Percentiles rank a stretch among this genome's conserved stretches.
phyloP scores from a whole-genome alignment of 1,140 invertebrate genomes.

The Drosophila repleta region DNA sequence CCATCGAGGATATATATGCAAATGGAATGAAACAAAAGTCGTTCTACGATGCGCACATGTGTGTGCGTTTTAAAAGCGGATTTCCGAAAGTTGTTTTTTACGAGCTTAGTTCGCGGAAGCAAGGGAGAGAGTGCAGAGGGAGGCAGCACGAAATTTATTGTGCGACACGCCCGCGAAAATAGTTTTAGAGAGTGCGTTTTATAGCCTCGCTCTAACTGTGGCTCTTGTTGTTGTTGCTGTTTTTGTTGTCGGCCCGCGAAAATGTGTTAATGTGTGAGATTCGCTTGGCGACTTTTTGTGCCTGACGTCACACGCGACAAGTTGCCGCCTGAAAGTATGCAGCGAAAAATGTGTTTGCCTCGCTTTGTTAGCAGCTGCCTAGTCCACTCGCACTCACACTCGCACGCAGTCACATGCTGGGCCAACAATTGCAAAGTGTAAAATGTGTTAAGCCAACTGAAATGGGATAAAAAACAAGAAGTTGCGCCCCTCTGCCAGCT shows the following conservation, averaged over 20 bases:
- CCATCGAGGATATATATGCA: slow-evolving; percentile 63
- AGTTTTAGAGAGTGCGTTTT: slow-evolving; percentile 79
- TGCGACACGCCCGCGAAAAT: slow-evolving; percentile 70
- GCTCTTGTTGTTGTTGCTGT: neutral
- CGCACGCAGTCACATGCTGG: slow-evolving; percentile 32
- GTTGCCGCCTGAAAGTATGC: slow-evolving; percentile 61
- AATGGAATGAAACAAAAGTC: slow-evolving; percentile 63
- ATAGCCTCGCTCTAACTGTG: slow-evolving; percentile 21
- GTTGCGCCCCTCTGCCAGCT: neutral
- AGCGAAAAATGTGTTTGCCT: slow-evolving; percentile 12
- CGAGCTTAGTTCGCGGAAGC: slow-evolving; percentile 34
- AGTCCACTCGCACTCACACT: slow-evolving; percentile 32
- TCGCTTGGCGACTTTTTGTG: slow-evolving; percentile 50
- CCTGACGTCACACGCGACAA: slow-evolving; percentile 44
- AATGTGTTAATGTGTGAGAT: slow-evolving; percentile 80
- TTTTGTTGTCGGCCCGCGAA: slow-evolving; percentile 19
- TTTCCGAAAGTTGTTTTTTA: slow-evolving; percentile 69
- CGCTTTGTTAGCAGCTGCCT: slow-evolving; percentile 31
- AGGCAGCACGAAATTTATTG: slow-evolving; percentile 56
- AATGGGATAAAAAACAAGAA: slow-evolving; percentile 48
- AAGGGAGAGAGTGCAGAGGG: neutral
- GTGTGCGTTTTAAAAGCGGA: slow-evolving; percentile 69
- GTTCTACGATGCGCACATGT: slow-evolving; percentile 38
- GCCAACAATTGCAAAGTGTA: slow-evolving; percentile 79
- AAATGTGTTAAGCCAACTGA: slow-evolving; percentile 81